Conservation (phyloP, 30 jellyfish, hydroid and myxozoan genomes). For the Sanderia malayensis region DNA sequence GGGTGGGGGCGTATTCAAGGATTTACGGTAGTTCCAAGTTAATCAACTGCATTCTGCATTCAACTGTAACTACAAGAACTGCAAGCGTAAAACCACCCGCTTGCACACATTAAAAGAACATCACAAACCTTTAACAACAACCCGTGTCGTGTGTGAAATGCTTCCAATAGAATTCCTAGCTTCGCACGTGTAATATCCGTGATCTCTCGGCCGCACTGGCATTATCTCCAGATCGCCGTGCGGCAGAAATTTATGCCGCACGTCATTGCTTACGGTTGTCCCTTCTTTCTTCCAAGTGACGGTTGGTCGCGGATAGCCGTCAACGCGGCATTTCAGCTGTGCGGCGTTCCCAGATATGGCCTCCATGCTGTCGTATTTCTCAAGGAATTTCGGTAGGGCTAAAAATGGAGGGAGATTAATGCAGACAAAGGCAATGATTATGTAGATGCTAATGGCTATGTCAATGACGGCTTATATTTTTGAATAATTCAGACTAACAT, state of each 20-base stretch:
- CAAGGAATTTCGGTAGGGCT: conserved; percentile 74
- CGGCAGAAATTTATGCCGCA: conserved; percentile 44
- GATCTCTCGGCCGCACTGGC: conserved; percentile 55
- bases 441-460: too few species aligned
- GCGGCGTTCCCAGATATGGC: conserved; percentile 67
- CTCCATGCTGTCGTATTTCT: conserved; percentile 48
- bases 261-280: conserved; percentile 2
- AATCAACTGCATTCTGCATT: too few species aligned
- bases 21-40: too few species aligned
- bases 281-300: conserved; percentile 68
- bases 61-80: too few species aligned
- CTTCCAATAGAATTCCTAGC: conserved; percentile 75
- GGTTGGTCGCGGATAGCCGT: conserved; percentile 76
- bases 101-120: too few species aligned
- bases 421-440: too few species aligned
- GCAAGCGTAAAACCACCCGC: too few species aligned
- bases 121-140: conserved; percentile 68
- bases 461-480: too few species aligned
- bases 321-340: conserved; percentile 56
- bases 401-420: background rate
- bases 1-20: too few species aligned
- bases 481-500: too few species aligned
- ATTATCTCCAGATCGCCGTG: conserved; percentile 70
- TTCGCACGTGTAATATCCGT: conserved; percentile 80
- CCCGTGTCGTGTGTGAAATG: conserved; percentile 62